Evolutionary conservation across 2,888 invertebrate species (phyloP), one percentile per base, ranked within the genome.

Genomic region (Amphipoea oculea): DNA sequence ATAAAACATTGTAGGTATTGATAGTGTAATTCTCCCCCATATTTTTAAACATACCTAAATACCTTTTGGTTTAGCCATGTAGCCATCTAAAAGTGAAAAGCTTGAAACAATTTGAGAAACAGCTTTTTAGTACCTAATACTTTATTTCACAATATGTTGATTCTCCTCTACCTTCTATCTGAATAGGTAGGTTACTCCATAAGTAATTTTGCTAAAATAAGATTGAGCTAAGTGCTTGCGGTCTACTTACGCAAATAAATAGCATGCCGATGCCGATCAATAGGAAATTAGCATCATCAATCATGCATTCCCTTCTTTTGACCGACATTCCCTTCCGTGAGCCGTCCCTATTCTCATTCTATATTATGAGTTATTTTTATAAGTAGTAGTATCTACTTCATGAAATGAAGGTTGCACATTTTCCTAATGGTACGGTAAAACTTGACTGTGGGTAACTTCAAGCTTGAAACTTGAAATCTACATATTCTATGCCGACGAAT

Each of bases 211-310:
- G 36, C 63, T 82, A 79, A 77, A 78, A 87, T 77, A 82, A 72
- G 83, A 68, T 69, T 57, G 57, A 57, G 57, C n/a, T 81, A 81
- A 83, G 83, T 76, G 68, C 78, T 71, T 78, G 85, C 86, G 85
- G 83, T 87, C 86, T 86, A 90, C 87, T 90, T 91, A 90, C 91
- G 88, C 88, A 92, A 93, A 93, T 91, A 91, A 86, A 90, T 29
- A 90, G 88, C 86, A 89, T 80, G 82, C 78, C 87, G 89, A 85
- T 83, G 84, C 78, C 88, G 90, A 90, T 92, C 93, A 93, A 93
- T 93, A 94, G 94, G 95, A 95, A 94, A 95, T 95, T 95, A 90
- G 90, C 89, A 89, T 92, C 94, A 95, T 95, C 93, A 94, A 95
- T 95, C 95, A 94, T 92, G 90, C 90, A 91, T 92, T 92, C 86